phyloP scores from a whole-genome alignment of 1,140 invertebrate species.

The Temnothorax nylanderi region DNA sequence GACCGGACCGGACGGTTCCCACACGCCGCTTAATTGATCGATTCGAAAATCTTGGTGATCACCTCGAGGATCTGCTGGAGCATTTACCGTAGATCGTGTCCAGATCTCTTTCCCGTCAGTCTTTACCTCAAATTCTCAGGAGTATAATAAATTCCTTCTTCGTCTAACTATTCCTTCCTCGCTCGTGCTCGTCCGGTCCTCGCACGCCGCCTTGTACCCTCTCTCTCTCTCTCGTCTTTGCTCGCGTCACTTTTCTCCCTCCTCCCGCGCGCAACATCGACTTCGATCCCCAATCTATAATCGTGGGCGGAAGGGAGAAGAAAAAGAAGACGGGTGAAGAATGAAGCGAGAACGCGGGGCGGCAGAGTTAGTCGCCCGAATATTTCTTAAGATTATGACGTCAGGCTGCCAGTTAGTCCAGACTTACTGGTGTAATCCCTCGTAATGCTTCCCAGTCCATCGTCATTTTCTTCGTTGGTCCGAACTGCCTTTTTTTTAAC shows the following conservation, averaged over 20 bases:
- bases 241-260: constrained; percentile 28
- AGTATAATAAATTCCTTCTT: constrained; percentile 69
- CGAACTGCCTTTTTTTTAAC: constrained; percentile 22
- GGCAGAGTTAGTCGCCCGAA: constrained; percentile 74
- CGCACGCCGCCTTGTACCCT: not conserved
- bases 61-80: constrained; percentile 78
- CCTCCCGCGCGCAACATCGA: not conserved
- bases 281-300: constrained; percentile 53
- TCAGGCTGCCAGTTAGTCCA: constrained; percentile 82
- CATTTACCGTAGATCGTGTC: constrained; percentile 76
- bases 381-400: constrained; percentile 85
- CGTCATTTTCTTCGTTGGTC: constrained; percentile 9
- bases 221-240: not conserved
- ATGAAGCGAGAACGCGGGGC: constrained; percentile 58
- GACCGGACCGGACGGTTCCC: constrained; percentile 82
- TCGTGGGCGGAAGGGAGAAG: constrained; percentile 48
- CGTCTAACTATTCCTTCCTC: constrained; percentile 26
- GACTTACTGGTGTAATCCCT: constrained; percentile 85
- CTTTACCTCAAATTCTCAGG: constrained; percentile 65
- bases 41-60: constrained; percentile 85
- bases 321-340: constrained; percentile 61
- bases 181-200: constrained; percentile 37
- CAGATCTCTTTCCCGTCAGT: constrained; percentile 60
- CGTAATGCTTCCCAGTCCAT: constrained; percentile 76
- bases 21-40: constrained; percentile 86